Percentiles rank a stretch among this genome's conserved stretches.
Conservation (phyloP, 2,797 vertebrate genomes). For the Rhinogobio ventralis region DNA sequence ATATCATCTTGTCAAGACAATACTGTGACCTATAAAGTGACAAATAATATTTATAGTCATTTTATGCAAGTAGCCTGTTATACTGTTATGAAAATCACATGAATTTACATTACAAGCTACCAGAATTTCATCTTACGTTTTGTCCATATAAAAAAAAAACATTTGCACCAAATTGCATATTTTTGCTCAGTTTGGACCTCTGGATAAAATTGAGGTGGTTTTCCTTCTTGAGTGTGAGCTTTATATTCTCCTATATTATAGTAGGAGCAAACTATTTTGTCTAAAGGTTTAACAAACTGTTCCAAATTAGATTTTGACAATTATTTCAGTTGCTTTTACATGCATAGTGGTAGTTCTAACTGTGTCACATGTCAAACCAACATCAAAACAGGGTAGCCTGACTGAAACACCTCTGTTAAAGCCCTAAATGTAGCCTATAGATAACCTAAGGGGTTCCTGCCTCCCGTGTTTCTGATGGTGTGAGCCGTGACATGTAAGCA, state of each 20-base stretch:
- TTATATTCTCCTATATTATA: not conserved
- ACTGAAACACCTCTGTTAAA: conserved; percentile 15
- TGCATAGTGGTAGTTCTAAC: conserved; percentile 8
- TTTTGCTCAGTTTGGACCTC: not conserved
- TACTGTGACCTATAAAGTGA: not conserved
- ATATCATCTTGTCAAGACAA: not conserved
- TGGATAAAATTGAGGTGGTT: not conserved
- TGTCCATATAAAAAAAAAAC: not conserved
- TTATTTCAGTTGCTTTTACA: not conserved
- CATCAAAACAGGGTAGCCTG: conserved; percentile 25
- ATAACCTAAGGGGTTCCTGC: too few relatives aligned
- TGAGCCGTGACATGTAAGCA: conserved; percentile 50
- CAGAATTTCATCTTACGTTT: not conserved
- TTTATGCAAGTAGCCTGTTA: not conserved
- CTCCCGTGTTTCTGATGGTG: too few relatives aligned
- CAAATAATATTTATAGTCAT: not conserved
- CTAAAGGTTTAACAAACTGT: not conserved
- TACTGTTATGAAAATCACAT: not conserved
- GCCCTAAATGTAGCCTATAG: not conserved
- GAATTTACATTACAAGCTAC: not conserved
- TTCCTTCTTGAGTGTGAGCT: not conserved
- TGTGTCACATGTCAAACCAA: conserved; percentile 45
- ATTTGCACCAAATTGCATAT: not conserved
- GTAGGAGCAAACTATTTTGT: not conserved
- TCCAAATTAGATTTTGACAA: not conserved